phyloP scores from a whole-genome alignment of 2,888 invertebrate genomes.

The Carterocephalus palaemon region DNA sequence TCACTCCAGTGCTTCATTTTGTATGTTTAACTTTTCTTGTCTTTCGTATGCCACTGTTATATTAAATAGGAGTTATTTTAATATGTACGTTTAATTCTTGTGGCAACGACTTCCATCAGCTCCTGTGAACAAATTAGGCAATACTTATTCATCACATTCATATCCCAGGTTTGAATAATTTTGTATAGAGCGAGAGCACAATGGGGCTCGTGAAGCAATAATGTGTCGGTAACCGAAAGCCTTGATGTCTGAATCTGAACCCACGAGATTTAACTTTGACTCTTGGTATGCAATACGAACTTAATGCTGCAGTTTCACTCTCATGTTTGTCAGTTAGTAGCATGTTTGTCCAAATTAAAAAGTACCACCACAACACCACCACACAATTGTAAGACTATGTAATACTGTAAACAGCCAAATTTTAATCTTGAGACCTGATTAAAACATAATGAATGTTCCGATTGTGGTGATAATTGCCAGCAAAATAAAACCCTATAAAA shows the following conservation, averaged over 20 bases:
- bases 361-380: no score
- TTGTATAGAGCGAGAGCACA: slow-evolving; percentile 8
- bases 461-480: no score
- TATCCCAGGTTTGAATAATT: not conserved
- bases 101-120: slow-evolving; percentile 10
- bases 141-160: not conserved
- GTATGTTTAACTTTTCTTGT: slow-evolving; percentile 1
- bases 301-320: no score
- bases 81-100: slow-evolving; percentile 5
- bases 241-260: slow-evolving; percentile 6
- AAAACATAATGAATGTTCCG: no score
- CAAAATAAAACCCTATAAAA: no score
- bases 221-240: not conserved
- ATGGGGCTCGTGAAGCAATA: slow-evolving; percentile 11
- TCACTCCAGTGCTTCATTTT: slow-evolving; percentile 42
- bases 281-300: not conserved
- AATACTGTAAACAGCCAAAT: no score
- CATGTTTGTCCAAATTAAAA: no score
- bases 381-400: no score
- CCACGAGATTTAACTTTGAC: slow-evolving; percentile 14
- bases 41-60: no score
- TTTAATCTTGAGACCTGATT: no score
- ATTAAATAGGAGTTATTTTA: no score
- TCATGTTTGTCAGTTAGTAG: no score
- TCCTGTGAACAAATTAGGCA: slow-evolving; percentile 33